These are phyloP conservation scores for Acanthis flammea DNA, from an alignment of 2,797 vertebrate species.

Conservation along the genomic window DNA sequence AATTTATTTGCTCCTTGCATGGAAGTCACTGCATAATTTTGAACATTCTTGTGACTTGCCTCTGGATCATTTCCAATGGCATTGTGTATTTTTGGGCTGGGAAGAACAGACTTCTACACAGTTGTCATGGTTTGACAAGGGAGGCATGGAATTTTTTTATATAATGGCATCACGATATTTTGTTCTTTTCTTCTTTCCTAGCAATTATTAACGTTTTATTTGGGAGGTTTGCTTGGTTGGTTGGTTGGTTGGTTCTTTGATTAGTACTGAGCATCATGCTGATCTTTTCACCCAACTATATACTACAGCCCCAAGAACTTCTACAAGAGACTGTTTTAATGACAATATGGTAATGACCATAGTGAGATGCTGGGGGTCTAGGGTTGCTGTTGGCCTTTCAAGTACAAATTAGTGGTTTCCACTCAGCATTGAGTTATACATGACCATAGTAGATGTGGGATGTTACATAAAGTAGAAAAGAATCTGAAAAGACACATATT, in stretches of 20 bases:
- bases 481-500: not conserved
- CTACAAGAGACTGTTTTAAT: not conserved
- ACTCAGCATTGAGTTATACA: not conserved
- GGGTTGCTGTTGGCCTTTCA: not conserved
- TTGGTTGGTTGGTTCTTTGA: not conserved
- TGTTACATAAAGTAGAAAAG: not conserved
- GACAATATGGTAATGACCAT: not conserved
- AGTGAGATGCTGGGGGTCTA: not conserved
- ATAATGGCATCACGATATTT: not conserved
- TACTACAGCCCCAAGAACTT: not conserved
- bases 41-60: not conserved
- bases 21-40: not conserved
- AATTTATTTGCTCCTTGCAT: not conserved
- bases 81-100: not conserved
- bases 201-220: not conserved
- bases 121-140: not conserved
- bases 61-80: not conserved
- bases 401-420: not conserved
- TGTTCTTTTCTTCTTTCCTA: not conserved
- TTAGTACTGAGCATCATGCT: not conserved
- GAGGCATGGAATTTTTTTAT: not conserved
- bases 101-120: not conserved
- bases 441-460: not conserved
- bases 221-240: not conserved
- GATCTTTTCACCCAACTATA: not conserved